A percentile compares a stretch with the other conserved stretches of the same genome.
These are phyloP conservation scores for Pammene aurita DNA, from an alignment of 2,888 invertebrate species.

Conservation along the genomic window DNA sequence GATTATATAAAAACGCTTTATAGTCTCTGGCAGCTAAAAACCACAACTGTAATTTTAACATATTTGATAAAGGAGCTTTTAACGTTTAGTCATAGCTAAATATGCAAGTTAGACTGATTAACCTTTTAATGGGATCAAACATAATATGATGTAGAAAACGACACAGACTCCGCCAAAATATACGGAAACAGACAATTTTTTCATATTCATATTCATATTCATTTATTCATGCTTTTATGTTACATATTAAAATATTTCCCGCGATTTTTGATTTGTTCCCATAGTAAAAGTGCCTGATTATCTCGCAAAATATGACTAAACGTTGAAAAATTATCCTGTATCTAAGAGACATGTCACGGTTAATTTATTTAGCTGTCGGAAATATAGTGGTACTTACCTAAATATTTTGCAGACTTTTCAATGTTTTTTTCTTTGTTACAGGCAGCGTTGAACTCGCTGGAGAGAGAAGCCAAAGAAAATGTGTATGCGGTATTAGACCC, in stretches of 20 bases:
- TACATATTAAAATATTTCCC: too few species aligned
- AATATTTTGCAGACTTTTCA: conserved; percentile 1
- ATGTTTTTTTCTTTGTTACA: conserved; percentile 51
- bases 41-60: too few species aligned
- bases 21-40: not conserved
- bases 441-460: conserved; percentile 79
- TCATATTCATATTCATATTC: too few species aligned
- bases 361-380: not conserved
- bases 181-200: too few species aligned
- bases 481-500: conserved; percentile 82
- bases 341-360: not conserved
- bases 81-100: too few species aligned
- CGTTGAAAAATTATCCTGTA: not conserved
- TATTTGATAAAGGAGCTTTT: not conserved
- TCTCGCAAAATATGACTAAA: not conserved
- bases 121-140: too few species aligned
- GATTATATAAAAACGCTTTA: not conserved
- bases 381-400: not conserved
- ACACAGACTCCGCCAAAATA: too few species aligned
- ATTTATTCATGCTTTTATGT: too few species aligned
- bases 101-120: not conserved
- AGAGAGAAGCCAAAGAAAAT: conserved; percentile 82
- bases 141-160: too few species aligned
- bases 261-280: not conserved
- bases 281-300: not conserved